Conservation (phyloP, 2,888 invertebrate species). For the Agriopis marginaria region DNA sequence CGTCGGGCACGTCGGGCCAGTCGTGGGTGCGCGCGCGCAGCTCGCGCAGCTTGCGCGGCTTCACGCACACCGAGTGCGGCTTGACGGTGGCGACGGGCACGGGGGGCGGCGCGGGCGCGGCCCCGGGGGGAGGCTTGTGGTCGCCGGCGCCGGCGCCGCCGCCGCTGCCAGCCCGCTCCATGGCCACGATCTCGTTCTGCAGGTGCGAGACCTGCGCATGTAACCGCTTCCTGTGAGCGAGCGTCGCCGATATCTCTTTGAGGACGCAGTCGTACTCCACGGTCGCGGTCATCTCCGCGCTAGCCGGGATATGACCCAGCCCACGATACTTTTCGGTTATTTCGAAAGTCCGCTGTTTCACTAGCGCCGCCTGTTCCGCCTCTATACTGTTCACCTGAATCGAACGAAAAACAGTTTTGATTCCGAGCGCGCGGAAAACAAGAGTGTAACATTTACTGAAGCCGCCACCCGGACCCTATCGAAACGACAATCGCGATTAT, state of each 20-base stretch:
- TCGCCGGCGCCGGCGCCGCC: constrained; percentile 8
- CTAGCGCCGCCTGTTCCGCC: constrained; percentile 90
- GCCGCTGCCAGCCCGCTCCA: constrained; percentile 86
- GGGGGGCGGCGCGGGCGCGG: constrained; percentile 69
- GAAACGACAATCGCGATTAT: not conserved
- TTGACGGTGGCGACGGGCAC: constrained; percentile 79
- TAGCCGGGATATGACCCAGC: constrained; percentile 83
- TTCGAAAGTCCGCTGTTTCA: constrained; percentile 91
- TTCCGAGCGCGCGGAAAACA: constrained; percentile 16
- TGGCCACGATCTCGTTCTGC: constrained; percentile 91
- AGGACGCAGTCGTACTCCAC: constrained; percentile 93
- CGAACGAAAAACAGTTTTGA: constrained; percentile 39
- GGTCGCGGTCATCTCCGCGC: constrained; percentile 88
- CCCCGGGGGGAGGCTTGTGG: constrained; percentile 14
- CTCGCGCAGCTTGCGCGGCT: constrained; percentile 87
- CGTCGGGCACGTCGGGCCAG: constrained; percentile 96
- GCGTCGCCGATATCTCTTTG: constrained; percentile 94
- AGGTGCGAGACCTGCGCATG: constrained; percentile 92
- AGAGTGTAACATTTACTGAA: not conserved
- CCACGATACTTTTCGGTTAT: constrained; percentile 90
- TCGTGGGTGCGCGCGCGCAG: constrained; percentile 94
- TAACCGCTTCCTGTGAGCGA: constrained; percentile 93
- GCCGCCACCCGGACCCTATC: constrained; percentile 10
- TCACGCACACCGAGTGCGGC: constrained; percentile 73
- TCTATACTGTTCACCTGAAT: constrained; percentile 88